Conservation (phyloP, 37 sponge, comb jelly and placozoan genomes). For the Bolinopsis microptera region DNA sequence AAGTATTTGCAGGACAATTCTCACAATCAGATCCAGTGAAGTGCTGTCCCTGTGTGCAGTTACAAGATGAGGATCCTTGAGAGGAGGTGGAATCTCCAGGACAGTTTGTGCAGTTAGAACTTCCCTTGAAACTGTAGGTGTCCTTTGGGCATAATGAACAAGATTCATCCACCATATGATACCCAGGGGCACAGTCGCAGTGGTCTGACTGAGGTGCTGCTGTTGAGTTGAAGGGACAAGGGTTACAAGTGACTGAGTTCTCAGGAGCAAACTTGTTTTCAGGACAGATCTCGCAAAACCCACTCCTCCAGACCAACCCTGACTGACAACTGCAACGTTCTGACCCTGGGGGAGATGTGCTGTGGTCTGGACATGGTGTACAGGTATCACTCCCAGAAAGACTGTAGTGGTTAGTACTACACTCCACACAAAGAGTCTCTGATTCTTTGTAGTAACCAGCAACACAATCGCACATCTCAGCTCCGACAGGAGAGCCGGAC, state of each 20-base stretch:
- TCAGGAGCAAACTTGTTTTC: not conserved
- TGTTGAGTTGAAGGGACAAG: not conserved
- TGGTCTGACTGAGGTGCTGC: not conserved
- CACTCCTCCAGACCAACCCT: not conserved
- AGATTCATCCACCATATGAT: not conserved
- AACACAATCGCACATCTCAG: not conserved
- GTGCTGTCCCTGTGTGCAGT: not conserved
- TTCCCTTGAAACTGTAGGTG: not conserved
- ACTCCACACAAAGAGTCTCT: not conserved
- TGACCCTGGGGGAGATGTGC: not conserved
- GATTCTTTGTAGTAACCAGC: not conserved
- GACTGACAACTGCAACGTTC: not conserved
- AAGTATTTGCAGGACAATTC: not conserved
- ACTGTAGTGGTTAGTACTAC: constrained; percentile 2
- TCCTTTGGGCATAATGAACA: not conserved
- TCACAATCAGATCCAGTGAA: not conserved
- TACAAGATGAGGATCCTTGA: not conserved
- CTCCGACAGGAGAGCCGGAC: not conserved
- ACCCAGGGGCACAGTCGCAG: not conserved
- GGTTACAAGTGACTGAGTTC: not conserved
- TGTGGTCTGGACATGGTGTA: not conserved
- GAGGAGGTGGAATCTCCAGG: not conserved
- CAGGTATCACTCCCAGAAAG: not conserved
- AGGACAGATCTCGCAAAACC: not conserved
- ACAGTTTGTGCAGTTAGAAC: not conserved